phyloP scores from a whole-genome alignment of 2,113 vertebrate species.

The Stegastes partitus region DNA sequence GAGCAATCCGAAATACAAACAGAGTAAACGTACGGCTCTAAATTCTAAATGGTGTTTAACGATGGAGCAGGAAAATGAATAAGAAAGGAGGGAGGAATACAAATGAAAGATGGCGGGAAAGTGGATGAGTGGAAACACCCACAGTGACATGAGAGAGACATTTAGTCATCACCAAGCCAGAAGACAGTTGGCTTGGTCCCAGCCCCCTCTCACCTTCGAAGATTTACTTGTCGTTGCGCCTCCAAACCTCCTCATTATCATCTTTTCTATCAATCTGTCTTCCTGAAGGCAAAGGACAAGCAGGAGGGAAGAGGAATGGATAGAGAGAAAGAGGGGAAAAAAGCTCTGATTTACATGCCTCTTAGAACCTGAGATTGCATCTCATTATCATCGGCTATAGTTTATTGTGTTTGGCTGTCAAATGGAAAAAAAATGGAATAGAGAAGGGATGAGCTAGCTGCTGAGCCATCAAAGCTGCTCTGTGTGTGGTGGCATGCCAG shows the following conservation, averaged over 20 bases:
- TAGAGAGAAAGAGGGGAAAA: conserved; percentile 16
- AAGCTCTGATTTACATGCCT: conserved; percentile 69
- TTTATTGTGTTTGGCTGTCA: conserved; percentile 74
- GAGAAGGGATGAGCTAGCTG: conserved; percentile 58
- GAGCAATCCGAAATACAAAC: conserved; percentile 17
- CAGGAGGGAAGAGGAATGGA: conserved; percentile 21
- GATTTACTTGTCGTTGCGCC: conserved; percentile 62
- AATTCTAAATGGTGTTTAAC: conserved; percentile 33
- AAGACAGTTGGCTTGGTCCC: conserved; percentile 57
- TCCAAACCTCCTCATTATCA: conserved; percentile 68
- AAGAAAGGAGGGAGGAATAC: conserved; percentile 36
- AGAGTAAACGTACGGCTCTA: conserved; percentile 5
- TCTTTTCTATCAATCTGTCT: conserved; percentile 60
- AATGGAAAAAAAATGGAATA: conserved; percentile 46
- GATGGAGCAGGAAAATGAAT: conserved; percentile 12
- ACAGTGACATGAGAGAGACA: conserved; percentile 65
- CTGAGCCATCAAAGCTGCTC: conserved; percentile 69
- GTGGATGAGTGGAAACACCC: conserved; percentile 57
- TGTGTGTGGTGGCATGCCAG: conserved; percentile 48
- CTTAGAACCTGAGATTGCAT: conserved; percentile 68
- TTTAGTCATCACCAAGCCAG: conserved; percentile 63
- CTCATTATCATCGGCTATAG: conserved; percentile 70
- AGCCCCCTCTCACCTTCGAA: conserved; percentile 48
- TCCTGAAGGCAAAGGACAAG: conserved; percentile 43
- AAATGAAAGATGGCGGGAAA: conserved; percentile 43